Conservation (phyloP, 2,797 vertebrate species). For the Propithecus deckenii region DNA sequence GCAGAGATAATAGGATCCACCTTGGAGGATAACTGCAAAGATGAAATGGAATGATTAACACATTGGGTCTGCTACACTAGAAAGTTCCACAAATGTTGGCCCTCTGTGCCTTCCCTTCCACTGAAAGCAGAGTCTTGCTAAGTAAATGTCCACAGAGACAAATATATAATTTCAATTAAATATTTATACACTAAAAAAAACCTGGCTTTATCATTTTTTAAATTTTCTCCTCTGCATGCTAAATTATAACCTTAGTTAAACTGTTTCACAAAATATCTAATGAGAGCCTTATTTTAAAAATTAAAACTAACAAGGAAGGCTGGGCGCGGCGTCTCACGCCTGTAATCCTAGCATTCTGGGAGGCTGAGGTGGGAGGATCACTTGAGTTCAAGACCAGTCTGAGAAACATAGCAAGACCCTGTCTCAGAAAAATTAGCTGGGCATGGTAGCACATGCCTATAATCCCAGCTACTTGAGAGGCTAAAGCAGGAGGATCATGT, state of each 20-base stretch:
- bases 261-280: slow-evolving; percentile 51
- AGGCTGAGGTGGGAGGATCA: no score
- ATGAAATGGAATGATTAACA: not conserved
- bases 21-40: not conserved
- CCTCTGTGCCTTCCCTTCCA: not conserved
- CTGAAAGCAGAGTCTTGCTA: slow-evolving; percentile 13
- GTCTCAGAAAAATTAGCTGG: no score
- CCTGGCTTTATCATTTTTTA: not conserved
- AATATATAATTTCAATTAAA: slow-evolving; percentile 51
- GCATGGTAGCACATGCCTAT: no score
- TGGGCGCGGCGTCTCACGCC: no score
- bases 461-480: no score
- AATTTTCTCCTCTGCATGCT: slow-evolving; percentile 36
- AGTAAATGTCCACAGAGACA: not conserved
- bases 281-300: slow-evolving; percentile 53
- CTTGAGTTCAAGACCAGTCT: no score
- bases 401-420: no score
- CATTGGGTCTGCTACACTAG: not conserved
- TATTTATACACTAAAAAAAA: slow-evolving; percentile 4
- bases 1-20: not conserved
- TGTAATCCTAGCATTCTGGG: no score
- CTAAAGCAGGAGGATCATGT: no score
- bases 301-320: slow-evolving; percentile 4
- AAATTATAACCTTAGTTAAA: slow-evolving; percentile 62
- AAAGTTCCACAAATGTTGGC: not conserved